Evolutionary conservation across 2,113 vertebrate species (phyloP).

Genomic region (Dolichallabes microphthalmus): DNA sequence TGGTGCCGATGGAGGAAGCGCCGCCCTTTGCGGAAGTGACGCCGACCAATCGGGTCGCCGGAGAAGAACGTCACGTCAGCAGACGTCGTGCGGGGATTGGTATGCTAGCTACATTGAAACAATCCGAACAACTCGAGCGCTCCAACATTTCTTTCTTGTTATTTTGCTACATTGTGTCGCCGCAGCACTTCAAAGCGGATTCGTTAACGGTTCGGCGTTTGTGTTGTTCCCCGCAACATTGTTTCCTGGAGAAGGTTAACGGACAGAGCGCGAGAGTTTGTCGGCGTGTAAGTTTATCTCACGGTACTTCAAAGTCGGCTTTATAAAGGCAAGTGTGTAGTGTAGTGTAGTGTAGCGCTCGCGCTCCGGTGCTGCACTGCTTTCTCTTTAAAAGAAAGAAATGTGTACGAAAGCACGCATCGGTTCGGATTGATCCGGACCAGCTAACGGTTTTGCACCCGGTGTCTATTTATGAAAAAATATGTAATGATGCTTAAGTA

Average conservation of each 20-base stretch:
- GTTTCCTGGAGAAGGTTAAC: background rate
- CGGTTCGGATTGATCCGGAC: slow-evolving; percentile 66
- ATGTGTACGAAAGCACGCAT: slow-evolving; percentile 72
- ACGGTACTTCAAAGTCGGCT: background rate
- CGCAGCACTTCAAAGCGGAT: background rate
- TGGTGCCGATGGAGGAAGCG: slow-evolving; percentile 67
- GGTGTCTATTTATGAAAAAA: background rate
- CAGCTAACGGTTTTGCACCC: background rate
- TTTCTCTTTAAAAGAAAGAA: slow-evolving; percentile 21
- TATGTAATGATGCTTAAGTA: background rate
- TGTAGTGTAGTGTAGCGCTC: background rate
- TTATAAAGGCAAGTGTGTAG: background rate
- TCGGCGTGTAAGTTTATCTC: slow-evolving; percentile 24
- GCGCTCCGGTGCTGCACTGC: slow-evolving; percentile 10
- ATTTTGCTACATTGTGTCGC: background rate
- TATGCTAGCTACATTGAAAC: slow-evolving; percentile 73
- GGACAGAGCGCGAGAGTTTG: background rate
- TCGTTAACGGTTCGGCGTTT: background rate
- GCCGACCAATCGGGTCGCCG: slow-evolving; percentile 73
- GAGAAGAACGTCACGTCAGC: slow-evolving; percentile 79
- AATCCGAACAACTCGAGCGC: slow-evolving; percentile 69
- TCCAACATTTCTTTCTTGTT: background rate
- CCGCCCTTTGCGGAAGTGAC: slow-evolving; percentile 78
- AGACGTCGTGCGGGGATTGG: slow-evolving; percentile 75
- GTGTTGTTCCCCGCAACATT: background rate